phyloP scores from a whole-genome alignment of 2,113 vertebrate species.

The Polyodon spathula region DNA sequence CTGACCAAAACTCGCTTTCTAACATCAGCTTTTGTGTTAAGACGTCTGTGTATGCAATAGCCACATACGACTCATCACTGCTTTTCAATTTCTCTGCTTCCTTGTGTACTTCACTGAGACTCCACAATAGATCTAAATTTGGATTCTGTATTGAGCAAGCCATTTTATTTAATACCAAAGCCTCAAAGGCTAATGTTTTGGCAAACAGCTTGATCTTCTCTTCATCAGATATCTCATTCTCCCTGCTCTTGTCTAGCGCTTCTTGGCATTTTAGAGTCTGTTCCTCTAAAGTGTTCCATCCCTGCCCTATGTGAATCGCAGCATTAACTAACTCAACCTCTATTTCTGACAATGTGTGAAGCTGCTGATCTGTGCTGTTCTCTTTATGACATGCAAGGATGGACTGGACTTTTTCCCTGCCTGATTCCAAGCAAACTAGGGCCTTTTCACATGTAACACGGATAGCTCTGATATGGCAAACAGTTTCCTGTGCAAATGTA shows the following conservation, averaged over 20 bases:
- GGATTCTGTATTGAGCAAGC: slow-evolving; percentile 70
- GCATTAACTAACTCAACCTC: slow-evolving; percentile 61
- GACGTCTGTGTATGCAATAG: slow-evolving; percentile 56
- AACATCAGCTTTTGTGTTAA: slow-evolving; percentile 77
- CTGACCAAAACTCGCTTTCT: slow-evolving; percentile 75
- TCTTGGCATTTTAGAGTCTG: slow-evolving; percentile 20
- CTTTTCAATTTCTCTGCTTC: slow-evolving; percentile 46
- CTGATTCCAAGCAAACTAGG: slow-evolving; percentile 66
- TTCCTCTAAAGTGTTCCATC: slow-evolving; percentile 26
- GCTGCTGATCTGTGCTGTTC: slow-evolving; percentile 41
- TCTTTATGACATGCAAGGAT: slow-evolving; percentile 50
- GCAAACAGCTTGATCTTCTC: slow-evolving; percentile 63
- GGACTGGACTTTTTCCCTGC: slow-evolving; percentile 63
- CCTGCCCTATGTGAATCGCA: slow-evolving; percentile 53
- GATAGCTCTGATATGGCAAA: slow-evolving; percentile 36
- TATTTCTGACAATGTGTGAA: slow-evolving; percentile 56
- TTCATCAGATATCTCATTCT: slow-evolving; percentile 32
- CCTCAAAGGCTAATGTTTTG: slow-evolving; percentile 75
- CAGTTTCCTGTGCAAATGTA: slow-evolving; percentile 30
- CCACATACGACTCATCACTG: slow-evolving; percentile 44
- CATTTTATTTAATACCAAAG: slow-evolving; percentile 74
- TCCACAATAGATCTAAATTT: slow-evolving; percentile 57
- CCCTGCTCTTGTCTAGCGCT: slow-evolving; percentile 22
- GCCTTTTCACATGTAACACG: slow-evolving; percentile 64
- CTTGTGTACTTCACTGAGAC: slow-evolving; percentile 63